These are phyloP conservation scores for Daubentonia madagascariensis DNA, from an alignment of 2,113 vertebrate genomes.

Conservation along the genomic window DNA sequence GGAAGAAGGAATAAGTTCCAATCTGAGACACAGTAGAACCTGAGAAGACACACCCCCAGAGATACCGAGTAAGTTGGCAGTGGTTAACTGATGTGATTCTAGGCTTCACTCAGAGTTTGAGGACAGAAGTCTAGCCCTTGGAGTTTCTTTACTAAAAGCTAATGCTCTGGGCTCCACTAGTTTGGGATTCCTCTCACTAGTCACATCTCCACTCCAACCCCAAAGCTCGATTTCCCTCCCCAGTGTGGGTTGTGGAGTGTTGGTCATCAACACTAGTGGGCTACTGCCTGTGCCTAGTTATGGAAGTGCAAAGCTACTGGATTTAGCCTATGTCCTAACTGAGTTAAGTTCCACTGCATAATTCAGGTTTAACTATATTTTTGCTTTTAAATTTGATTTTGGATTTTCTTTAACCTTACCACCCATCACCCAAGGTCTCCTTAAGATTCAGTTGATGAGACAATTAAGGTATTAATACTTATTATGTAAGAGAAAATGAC, in stretches of 20 bases:
- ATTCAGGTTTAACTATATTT: background rate
- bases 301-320: background rate
- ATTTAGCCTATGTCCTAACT: background rate
- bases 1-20: background rate
- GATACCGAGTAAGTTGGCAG: background rate
- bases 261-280: background rate
- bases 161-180: background rate
- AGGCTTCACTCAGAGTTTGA: background rate
- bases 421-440: background rate
- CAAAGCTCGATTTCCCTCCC: background rate
- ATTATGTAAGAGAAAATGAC: background rate
- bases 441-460: background rate
- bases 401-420: background rate
- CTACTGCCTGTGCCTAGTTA: background rate
- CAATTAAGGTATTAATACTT: background rate
- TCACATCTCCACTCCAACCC: background rate
- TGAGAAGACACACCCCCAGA: background rate
- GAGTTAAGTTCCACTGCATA: background rate
- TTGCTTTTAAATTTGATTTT: conserved; percentile 18
- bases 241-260: background rate
- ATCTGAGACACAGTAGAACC: background rate
- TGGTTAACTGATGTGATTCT: background rate
- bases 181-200: background rate
- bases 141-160: background rate
- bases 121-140: background rate